A percentile compares a stretch with the other conserved stretches of the same genome.
Conservation (phyloP, 2,888 invertebrate species). For the Tanypteryx hageni region DNA sequence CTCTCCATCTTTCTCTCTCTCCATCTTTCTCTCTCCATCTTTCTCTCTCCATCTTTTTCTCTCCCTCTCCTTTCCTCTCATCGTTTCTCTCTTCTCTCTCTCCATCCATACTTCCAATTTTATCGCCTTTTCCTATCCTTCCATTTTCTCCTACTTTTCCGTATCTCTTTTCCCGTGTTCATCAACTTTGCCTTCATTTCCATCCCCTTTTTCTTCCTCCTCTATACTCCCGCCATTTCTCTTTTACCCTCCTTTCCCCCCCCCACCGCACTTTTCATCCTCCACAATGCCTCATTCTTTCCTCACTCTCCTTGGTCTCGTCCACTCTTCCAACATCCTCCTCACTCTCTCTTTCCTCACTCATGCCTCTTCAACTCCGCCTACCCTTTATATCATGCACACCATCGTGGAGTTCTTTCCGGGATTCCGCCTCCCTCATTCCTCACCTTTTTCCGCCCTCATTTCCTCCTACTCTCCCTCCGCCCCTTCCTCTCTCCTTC, state of each 20-base stretch:
- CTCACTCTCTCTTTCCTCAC: constrained; percentile 20
- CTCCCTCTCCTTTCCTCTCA: too few relatives aligned
- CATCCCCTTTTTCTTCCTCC: background rate
- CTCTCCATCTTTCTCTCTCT: background rate
- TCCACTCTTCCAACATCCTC: constrained; percentile 33
- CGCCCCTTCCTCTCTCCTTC: background rate
- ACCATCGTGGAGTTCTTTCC: constrained; percentile 5
- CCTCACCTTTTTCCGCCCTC: background rate
- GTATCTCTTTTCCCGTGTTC: background rate
- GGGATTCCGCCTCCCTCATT: background rate
- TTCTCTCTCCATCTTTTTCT: too few relatives aligned
- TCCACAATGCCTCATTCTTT: constrained; percentile 49
- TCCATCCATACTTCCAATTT: too few relatives aligned
- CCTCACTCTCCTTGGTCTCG: constrained; percentile 10
- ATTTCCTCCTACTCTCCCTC: background rate
- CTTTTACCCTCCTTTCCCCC: background rate
- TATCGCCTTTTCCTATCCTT: too few relatives aligned
- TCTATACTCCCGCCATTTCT: background rate
- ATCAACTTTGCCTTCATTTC: too few relatives aligned
- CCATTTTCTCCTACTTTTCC: background rate
- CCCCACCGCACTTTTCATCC: constrained; percentile 20
- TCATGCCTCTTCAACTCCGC: constrained; percentile 40
- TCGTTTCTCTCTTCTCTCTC: too few relatives aligned
- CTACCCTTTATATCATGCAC: background rate
- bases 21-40: background rate